Evolutionary conservation across 2,113 vertebrate genomes (phyloP), one percentile per base, ranked within the genome.

Genomic region (Amia ocellicauda): DNA sequence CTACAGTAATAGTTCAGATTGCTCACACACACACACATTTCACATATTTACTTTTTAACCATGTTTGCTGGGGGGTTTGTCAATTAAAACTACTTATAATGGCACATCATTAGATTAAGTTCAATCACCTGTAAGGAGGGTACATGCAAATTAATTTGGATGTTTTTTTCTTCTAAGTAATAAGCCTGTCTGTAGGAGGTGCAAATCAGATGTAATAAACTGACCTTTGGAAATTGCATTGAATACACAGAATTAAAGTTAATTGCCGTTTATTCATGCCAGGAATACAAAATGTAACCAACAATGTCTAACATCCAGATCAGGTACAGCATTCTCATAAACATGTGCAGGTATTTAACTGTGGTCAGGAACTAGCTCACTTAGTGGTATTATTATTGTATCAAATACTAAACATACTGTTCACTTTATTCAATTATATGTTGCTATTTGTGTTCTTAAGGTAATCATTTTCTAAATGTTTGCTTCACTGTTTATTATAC

Each of bases 81-180:
- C 85, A 88, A 89, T 88, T 86, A 86, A 82, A 78, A 67, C 77
- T 82, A 84, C 87, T 86, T 86, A 85, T 79, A 82, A 77, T 70
- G 79, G 82, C 78, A 75, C 78, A 82, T 88, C 88, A 90, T 90
- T 88, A 88, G 83, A 86, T 87, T 81, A 86, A 79, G 83, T 78
- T 83, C 80, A 83, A 81, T 82, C 86, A 90, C 85, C 87, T 89
- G 84, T 87, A 80, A 86, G 87, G 88, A 88, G 83, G 81, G 85
- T 76, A 74, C 80, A 78, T 80, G 86, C 85, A 86, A 88, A 88
- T 90, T 86, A 86, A 87, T 88, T 86, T 84, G 71, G 78, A 84
- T 83, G 78, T 86, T 87, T 85, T 80, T 83, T 74, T 81, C 80
- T 76, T n/a, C n/a, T n/a, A n/a, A n/a, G n/a, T n/a, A n/a, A n/a